Conservation (phyloP, 2,888 invertebrate genomes). For the Phyto melanocephala region DNA sequence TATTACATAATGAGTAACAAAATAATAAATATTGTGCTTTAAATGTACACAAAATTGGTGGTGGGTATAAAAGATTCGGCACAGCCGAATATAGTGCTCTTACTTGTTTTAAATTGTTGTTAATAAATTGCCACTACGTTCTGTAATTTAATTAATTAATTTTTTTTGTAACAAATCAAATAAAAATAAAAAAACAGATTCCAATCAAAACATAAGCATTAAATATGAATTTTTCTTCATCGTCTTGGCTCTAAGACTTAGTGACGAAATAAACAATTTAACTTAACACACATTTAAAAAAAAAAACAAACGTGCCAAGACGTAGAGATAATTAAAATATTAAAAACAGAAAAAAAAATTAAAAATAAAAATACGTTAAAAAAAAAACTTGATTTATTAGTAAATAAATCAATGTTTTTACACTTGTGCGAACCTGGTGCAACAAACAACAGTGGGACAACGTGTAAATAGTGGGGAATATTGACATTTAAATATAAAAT, state of each 20-base stretch:
- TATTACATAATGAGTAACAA: too few species aligned
- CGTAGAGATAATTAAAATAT: slow-evolving; percentile 50
- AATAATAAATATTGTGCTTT: too few species aligned
- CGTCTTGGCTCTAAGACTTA: not conserved
- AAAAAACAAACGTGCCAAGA: not conserved
- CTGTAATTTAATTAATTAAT: too few species aligned
- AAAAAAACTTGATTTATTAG: slow-evolving; percentile 34
- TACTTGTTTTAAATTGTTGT: too few species aligned
- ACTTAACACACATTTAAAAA: slow-evolving; percentile 30
- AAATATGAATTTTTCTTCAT: not conserved
- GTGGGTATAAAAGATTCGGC: too few species aligned
- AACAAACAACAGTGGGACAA: not conserved
- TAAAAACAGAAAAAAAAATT: not conserved
- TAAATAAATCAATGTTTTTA: slow-evolving; percentile 30
- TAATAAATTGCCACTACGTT: too few species aligned
- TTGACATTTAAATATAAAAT: too few species aligned
- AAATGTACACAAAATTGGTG: too few species aligned
- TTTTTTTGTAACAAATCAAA: too few species aligned
- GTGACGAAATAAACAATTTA: slow-evolving; percentile 23
- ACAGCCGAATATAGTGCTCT: too few species aligned
- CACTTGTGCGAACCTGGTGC: not conserved
- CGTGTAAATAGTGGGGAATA: too few species aligned
- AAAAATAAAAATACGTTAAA: not conserved
- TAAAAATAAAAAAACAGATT: not conserved
- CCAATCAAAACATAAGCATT: not conserved